Conservation (phyloP, 2,888 invertebrate species). For the Dascillus cervinus region DNA sequence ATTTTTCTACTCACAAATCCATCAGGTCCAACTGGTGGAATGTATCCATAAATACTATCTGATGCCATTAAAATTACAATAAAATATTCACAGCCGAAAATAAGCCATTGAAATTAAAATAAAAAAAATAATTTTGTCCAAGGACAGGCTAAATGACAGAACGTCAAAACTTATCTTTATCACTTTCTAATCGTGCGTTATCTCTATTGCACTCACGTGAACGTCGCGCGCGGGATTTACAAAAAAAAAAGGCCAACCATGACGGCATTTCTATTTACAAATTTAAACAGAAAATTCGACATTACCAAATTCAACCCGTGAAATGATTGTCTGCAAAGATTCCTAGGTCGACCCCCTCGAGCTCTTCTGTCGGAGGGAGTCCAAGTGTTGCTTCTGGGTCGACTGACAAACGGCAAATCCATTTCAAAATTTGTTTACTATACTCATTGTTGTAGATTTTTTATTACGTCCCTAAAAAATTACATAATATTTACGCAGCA, state of each 20-base stretch:
- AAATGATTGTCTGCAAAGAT: no score
- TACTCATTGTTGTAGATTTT: no score
- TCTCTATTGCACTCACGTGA: no score
- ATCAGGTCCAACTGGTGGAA: slow-evolving; percentile 37
- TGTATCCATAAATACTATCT: slow-evolving; percentile 40
- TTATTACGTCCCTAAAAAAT: no score
- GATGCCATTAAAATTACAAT: slow-evolving; percentile 41
- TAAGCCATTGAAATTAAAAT: slow-evolving; percentile 11
- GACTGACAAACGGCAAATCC: no score
- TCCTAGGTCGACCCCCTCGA: no score
- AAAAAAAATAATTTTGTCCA: slow-evolving; percentile 7
- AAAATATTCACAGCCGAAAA: slow-evolving; percentile 8
- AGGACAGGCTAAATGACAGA: slow-evolving; percentile 12
- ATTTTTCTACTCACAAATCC: slow-evolving; percentile 42
- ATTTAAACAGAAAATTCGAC: no score
- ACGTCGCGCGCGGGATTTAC: slow-evolving; percentile 4
- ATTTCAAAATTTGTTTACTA: no score
- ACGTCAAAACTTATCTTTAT: slow-evolving; percentile 14
- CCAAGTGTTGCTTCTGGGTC: no score
- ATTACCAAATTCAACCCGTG: no score
- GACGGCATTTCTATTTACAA: not conserved
- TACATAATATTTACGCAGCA: no score
- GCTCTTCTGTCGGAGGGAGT: no score
- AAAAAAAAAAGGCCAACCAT: not conserved
- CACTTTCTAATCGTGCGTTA: not conserved